Evolutionary conservation across 2,888 invertebrate species (phyloP), one percentile per base, ranked within the genome.

Genomic region (Oscheius sp.): DNA sequence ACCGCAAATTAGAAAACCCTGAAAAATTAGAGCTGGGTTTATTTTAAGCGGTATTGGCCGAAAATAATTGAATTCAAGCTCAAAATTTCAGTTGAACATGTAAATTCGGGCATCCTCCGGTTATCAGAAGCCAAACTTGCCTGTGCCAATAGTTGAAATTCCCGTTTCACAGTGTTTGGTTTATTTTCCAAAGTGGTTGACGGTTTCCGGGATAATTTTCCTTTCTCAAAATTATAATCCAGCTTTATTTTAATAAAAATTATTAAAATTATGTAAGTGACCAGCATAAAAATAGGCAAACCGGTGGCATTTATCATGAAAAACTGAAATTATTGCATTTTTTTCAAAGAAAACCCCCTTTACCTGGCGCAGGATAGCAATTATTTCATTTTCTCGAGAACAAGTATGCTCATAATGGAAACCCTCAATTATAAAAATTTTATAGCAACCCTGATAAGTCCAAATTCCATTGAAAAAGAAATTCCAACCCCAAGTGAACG

Each of bases 211-310:
- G n/a, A 7, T 3, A 23, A 5, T 2, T n/a, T n/a, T 27, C n/a
- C 27, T 27, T 29, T 25, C 6, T 13, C 3, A 13, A 1, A 27
- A 13, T 25, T 13, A 9, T 27, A 58, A 29, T 58, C 58, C 12
- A 58, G 27, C 1, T 25, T 9, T n/a, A 58, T 25, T 16, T 27
- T 25, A 29, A 58, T 58, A n/a, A 27, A 2, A 58, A 58, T 12
- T 9, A 58, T 58, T 29, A 58, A 27, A 23, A 58, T 6, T 9
- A 58, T 29, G n/a, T 58, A 58, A 13, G 61, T 12, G 43, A 35
- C 13, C 18, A 61, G 43, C 61, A 61, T 61, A 43, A 43, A 16
- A 61, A 61, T 61, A 6, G 61, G 61, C 6, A 61, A n/a, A 43
- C 43, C 41, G 6, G 61, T 61, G 1, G 27, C 29, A 1, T 13